Percentiles rank a stretch among this genome's conserved stretches.
Conservation (phyloP, 1,140 invertebrate genomes). For the Centruroides sculpturatus region DNA sequence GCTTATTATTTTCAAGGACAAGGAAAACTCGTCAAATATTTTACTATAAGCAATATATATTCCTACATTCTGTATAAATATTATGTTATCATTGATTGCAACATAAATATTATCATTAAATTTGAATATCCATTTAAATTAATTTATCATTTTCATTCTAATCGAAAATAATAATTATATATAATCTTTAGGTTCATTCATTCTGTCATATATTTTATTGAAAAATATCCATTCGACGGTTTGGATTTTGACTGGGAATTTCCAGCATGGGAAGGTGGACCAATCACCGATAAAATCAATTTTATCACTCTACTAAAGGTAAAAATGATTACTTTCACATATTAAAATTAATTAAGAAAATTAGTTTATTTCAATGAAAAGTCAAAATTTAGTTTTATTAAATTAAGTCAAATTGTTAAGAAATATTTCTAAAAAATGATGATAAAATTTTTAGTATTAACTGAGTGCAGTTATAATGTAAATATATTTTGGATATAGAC, state of each 20-base stretch:
- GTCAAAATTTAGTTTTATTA: no score
- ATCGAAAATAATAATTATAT: neutral
- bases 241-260: constrained; percentile 82
- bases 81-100: no score
- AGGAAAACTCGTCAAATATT: no score
- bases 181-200: constrained; percentile 5
- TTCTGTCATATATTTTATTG: constrained; percentile 18
- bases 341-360: neutral
- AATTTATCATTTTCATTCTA: neutral
- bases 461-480: no score
- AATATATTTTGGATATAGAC: no score
- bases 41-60: no score
- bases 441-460: no score
- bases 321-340: neutral
- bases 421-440: no score
- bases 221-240: constrained; percentile 52
- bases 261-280: constrained; percentile 44
- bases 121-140: neutral
- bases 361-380: no score
- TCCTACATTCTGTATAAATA: neutral
- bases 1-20: no score
- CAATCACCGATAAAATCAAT: constrained; percentile 13
- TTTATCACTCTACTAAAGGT: constrained; percentile 12
- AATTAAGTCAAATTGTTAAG: no score
- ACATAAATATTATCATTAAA: neutral